A percentile compares a stretch with the other conserved stretches of the same genome.
Evolutionary conservation across 2,113 vertebrate genomes (phyloP).

Genomic region (Toxotes jaculatrix): DNA sequence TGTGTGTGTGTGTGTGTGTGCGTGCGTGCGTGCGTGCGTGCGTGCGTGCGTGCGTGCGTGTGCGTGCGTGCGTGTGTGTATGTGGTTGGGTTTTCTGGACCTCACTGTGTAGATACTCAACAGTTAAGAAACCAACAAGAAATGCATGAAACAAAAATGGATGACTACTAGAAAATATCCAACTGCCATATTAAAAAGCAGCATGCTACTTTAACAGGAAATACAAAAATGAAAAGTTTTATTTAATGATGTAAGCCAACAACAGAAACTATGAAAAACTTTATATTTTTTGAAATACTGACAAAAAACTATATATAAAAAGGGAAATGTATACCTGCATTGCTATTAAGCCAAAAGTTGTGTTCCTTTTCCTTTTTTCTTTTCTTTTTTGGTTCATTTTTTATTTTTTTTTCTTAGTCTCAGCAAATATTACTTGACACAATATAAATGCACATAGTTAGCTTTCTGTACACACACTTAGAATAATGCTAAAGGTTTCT

Average conservation of each 20-base stretch:
- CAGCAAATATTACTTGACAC: slow-evolving; percentile 65
- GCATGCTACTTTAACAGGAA: slow-evolving; percentile 85
- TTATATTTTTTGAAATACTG: slow-evolving; percentile 90
- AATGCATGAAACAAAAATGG: slow-evolving; percentile 92
- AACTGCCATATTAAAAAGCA: slow-evolving; percentile 89
- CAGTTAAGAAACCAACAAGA: slow-evolving; percentile 83
- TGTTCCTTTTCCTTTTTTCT: slow-evolving; percentile 66
- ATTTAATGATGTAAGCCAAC: slow-evolving; percentile 87
- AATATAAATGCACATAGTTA: slow-evolving; percentile 67
- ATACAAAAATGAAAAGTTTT: slow-evolving; percentile 84
- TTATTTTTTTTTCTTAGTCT: slow-evolving; percentile 51
- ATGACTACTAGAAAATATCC: slow-evolving; percentile 83
- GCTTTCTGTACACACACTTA: slow-evolving; percentile 65
- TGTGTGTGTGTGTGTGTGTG: slow-evolving; percentile 32
- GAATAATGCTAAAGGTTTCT: slow-evolving; percentile 50
- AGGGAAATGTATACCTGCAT: slow-evolving; percentile 85
- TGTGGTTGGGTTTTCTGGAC: slow-evolving; percentile 78
- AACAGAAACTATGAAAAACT: slow-evolving; percentile 86
- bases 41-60: slow-evolving; percentile 36
- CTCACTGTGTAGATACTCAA: slow-evolving; percentile 90
- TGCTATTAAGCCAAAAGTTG: slow-evolving; percentile 86
- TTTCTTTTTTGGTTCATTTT: slow-evolving; percentile 36
- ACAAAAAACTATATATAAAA: slow-evolving; percentile 83
- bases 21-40: slow-evolving; percentile 37
- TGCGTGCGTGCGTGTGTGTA: slow-evolving; percentile 35